Evolutionary conservation across 2,888 invertebrate species (phyloP), one percentile per base, ranked within the genome.

Genomic region (Zonitis immaculata): DNA sequence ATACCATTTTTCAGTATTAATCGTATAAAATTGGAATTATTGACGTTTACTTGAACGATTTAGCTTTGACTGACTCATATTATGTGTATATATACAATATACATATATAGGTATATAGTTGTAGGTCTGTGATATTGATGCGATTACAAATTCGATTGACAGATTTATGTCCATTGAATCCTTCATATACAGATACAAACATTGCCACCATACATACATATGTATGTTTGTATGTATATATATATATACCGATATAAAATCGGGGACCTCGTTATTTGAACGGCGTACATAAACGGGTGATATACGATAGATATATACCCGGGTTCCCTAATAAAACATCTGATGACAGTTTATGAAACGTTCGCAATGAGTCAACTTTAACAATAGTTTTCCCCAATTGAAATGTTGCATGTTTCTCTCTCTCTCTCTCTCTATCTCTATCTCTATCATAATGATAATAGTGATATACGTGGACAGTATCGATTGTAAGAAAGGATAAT

Each of bases 331-430:
- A 65, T 65, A 65, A 63, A 64, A 63, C 65, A 62, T 58, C 49
- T 52, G 59, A 52, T 60, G 65, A 63, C 60, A 64, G 61, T 63
- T 60, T 62, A 63, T 62, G 63, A 63, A 61, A 61, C 61, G 60
- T 50, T 60, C 60, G 50, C 63, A 60, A 61, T 63, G 63, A 63
- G 62, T 65, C 63, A 65, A 64, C 62, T 59, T 53, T 47, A 52
- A 56, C 56, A 56, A 56, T 56, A 56, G 56, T 56, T 56, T 55
- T 52, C 56, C 56, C 56, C 56, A 50, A 56, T 56, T 56, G 56
- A 56, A 56, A 56, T 47, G 55, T 55, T 42, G 26, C 18, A 27
- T 43, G 9, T 49, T 12, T 42, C n/a, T 25, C 22, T 6, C 18
- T 35, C 35, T 35, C 16, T 18, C 18, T 35, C 35, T 32, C 3